Base-by-base conservation (phyloP, 2,113 vertebrate species). In the Propithecus coquereli region DNA sequence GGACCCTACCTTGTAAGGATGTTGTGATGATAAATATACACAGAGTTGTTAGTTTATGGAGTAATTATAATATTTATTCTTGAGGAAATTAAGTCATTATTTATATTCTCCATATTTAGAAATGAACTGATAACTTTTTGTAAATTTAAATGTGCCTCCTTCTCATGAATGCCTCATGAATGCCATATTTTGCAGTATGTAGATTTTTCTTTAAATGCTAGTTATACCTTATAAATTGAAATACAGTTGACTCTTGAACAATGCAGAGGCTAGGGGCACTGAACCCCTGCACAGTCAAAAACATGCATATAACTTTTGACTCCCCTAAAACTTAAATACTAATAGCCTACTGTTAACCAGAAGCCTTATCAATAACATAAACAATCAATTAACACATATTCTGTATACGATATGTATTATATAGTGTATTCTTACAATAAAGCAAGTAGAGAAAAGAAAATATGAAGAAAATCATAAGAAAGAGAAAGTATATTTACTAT, bases 131-230 rank as follows among this genome's bases (percentile, higher is more conserved):
- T 65, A 84, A 57, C 6, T 22, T 61, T 57, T 32, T 80, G 1
- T 47, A 71, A 25, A 81, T 83, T 92, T 18, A 54, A 74, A 70
- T 59, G 57, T 76, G 17, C 40, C 40, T 79, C 54, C 61, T 45
- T 23, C n/a, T 74, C 25, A 23, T 52, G 34, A 94, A 25, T 79
- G 47, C 17, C 32, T 80, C 43, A n/a, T 8, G 20, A 65, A 74
- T 47, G 52, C 5, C 52, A 65, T 47, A 71, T n/a, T 84, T 86
- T 88, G 22, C 23, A n/a, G 27, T 61, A 54, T 77, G 17, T 76
- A 80, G n/a, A 65, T 87, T 90, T 85, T 96, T 93, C 27, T 83
- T 68, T n/a, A 91, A 94, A 73, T 68, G n/a, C 8, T n/a, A 90
- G 6, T 70, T 96, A 25, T 12, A 50, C 45, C 2, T 93, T 89